These are phyloP conservation scores for Neosilurus mollespiculum DNA, from an alignment of 2,797 vertebrate genomes.

Conservation along the genomic window DNA sequence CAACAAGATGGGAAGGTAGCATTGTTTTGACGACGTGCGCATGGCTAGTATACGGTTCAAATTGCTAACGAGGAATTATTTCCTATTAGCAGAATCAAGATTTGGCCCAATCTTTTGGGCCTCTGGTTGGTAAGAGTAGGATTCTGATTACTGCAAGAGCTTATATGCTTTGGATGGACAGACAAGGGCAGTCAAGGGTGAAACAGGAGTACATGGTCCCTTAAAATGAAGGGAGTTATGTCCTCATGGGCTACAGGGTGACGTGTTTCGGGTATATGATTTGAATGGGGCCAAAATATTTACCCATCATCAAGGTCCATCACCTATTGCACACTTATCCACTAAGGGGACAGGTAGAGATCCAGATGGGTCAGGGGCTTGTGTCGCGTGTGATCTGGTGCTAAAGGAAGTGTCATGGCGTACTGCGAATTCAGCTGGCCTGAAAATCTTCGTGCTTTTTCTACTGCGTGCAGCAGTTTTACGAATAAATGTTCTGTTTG, in stretches of 20 bases:
- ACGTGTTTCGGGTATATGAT: background rate
- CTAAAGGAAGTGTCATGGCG: background rate
- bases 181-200: background rate
- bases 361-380: background rate
- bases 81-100: background rate
- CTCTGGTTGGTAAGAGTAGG: background rate
- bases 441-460: background rate
- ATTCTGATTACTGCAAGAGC: background rate
- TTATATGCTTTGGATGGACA: background rate
- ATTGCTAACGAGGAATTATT: background rate
- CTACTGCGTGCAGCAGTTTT: background rate
- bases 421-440: too few relatives aligned
- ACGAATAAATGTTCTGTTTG: background rate
- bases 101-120: background rate
- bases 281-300: background rate
- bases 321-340: background rate
- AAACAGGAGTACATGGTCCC: background rate
- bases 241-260: background rate
- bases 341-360: background rate
- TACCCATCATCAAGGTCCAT: conserved; percentile 1
- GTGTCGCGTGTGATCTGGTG: background rate
- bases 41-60: background rate
- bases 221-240: background rate
- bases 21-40: background rate
- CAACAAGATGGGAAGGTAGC: too few relatives aligned